These are phyloP conservation scores for Orthonychiurus folsomi DNA, from an alignment of 2,888 invertebrate species.

Conservation along the genomic window DNA sequence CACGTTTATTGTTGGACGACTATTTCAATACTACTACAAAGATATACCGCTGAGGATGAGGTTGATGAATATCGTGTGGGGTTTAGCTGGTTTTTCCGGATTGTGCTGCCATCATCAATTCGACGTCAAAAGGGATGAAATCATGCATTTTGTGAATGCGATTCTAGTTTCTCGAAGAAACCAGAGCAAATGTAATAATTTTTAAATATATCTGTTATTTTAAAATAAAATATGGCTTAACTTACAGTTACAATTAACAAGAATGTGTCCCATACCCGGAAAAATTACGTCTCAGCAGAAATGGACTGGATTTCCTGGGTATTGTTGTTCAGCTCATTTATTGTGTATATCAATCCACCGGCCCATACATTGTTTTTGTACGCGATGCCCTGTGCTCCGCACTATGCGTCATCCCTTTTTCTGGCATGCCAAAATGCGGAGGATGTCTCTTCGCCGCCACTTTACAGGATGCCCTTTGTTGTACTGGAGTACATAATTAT, in stretches of 20 bases:
- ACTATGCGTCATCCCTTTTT: not conserved
- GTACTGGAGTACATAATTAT: not conserved
- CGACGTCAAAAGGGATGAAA: not conserved
- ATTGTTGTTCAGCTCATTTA: not conserved
- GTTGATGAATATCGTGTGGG: not conserved
- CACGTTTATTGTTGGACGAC: not conserved
- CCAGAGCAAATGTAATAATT: no score
- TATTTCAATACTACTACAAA: not conserved
- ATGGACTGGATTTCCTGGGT: no score
- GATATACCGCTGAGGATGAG: not conserved
- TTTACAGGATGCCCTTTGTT: not conserved
- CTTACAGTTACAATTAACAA: no score
- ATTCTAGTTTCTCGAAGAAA: no score
- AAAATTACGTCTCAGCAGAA: no score
- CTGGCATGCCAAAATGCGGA: not conserved
- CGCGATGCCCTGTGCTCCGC: not conserved
- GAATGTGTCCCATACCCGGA: no score
- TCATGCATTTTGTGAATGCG: not conserved
- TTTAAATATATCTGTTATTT: no score
- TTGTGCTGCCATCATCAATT: not conserved
- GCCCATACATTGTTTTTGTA: not conserved
- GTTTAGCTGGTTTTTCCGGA: not conserved
- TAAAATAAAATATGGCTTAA: no score
- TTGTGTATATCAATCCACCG: not conserved
- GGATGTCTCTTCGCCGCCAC: not conserved